These are phyloP conservation scores for Arbacia lixula DNA, from an alignment of 53 echinoderm and acorn worm genomes.

Conservation along the genomic window DNA sequence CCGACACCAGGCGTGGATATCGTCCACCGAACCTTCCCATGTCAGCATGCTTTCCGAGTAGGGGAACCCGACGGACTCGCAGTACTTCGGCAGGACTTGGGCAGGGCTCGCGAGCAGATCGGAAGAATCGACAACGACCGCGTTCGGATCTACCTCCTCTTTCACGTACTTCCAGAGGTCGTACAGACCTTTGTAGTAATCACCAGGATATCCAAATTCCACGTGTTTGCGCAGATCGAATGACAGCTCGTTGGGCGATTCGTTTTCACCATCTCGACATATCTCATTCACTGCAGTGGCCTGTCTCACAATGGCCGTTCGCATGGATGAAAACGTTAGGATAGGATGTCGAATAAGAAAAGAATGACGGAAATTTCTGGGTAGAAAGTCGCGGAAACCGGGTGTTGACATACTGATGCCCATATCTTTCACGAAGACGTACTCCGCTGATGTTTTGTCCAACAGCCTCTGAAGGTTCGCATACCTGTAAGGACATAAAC, in stretches of 20 bases:
- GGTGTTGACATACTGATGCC: not conserved
- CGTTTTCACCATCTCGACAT: not conserved
- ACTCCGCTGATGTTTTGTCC: not conserved
- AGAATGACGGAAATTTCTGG: slow-evolving; percentile 2
- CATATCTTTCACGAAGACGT: slow-evolving; percentile 24
- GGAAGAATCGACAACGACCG: slow-evolving; percentile 6
- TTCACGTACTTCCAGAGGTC: slow-evolving; percentile 10
- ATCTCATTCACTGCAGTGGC: not conserved
- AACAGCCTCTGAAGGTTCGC: not conserved
- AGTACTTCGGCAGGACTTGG: slow-evolving; percentile 9
- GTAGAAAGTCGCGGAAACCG: not conserved
- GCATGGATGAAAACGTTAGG: not conserved
- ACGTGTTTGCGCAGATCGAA: not conserved
- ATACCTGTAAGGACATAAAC: too few relatives aligned
- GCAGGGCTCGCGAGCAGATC: not conserved
- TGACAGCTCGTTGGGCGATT: not conserved
- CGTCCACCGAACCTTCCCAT: not conserved
- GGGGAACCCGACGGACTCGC: slow-evolving; percentile 17
- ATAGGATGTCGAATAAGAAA: slow-evolving; percentile 18
- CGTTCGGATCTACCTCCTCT: not conserved
- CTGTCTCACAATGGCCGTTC: not conserved
- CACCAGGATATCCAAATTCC: not conserved
- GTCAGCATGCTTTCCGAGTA: not conserved
- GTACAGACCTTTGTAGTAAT: not conserved
- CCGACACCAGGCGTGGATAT: not conserved